Evolutionary conservation across 2,888 invertebrate genomes (phyloP).

Genomic region (Candidula unifasciata): DNA sequence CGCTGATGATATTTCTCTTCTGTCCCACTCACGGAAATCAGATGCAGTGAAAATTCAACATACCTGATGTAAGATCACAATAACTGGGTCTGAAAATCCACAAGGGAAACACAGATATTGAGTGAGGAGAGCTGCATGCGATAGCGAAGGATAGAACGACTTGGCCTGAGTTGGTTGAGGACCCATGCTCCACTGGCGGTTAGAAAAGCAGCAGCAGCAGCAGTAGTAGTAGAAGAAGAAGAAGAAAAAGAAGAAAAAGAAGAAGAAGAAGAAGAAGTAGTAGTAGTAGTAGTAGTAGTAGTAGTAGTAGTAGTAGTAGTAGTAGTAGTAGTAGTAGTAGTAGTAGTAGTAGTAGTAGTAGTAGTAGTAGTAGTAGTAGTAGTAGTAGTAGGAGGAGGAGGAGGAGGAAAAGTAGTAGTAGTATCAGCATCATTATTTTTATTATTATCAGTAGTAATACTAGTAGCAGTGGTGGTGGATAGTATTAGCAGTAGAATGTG

Average conservation of each 20-base stretch:
- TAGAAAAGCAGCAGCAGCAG: background rate
- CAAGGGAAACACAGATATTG: too few species aligned
- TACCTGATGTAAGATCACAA: too few species aligned
- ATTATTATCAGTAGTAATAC: background rate
- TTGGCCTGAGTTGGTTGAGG: too few species aligned
- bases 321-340: background rate
- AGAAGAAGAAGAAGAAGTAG: background rate
- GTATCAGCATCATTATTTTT: background rate
- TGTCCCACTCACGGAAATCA: too few species aligned
- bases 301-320: background rate
- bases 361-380: background rate
- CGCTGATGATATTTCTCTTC: too few species aligned
- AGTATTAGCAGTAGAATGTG: background rate
- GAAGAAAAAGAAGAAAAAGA: background rate
- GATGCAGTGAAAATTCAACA: too few species aligned
- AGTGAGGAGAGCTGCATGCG: too few species aligned
- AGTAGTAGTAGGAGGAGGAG: background rate
- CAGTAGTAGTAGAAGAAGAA: background rate
- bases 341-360: background rate
- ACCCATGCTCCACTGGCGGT: too few species aligned
- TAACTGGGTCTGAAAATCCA: too few species aligned
- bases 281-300: background rate
- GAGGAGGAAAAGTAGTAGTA: background rate
- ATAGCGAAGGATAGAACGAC: too few species aligned
- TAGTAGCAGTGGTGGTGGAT: background rate